A percentile compares a stretch with the other conserved stretches of the same genome.
These are phyloP conservation scores for Enteromius mattozi DNA, from an alignment of 2,797 vertebrate species.

Conservation along the genomic window DNA sequence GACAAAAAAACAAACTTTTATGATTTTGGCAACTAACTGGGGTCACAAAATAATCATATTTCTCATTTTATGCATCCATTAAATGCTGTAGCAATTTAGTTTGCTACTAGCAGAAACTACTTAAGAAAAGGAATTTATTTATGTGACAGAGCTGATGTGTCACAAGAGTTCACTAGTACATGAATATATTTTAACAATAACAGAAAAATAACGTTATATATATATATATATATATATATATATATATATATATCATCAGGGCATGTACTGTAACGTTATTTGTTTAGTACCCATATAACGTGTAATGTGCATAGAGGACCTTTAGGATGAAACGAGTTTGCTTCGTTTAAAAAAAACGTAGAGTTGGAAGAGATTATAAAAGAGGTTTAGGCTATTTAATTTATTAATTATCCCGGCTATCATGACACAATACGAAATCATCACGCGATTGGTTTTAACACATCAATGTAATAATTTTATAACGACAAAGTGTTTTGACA, in stretches of 20 bases:
- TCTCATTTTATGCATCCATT: neutral
- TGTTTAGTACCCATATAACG: neutral
- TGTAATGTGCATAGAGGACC: neutral
- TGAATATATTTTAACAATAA: neutral
- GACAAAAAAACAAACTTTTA: neutral
- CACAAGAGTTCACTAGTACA: too few relatives aligned
- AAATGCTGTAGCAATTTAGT: neutral
- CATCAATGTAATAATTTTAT: neutral
- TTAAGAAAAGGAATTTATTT: neutral
- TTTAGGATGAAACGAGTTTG: neutral
- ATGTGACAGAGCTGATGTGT: neutral
- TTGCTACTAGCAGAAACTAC: neutral
- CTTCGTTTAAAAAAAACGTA: neutral
- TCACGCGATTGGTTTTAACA: neutral
- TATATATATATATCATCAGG: too few relatives aligned
- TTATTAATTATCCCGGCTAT: neutral
- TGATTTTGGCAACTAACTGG: too few relatives aligned
- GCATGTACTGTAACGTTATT: neutral
- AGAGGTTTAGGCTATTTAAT: neutral
- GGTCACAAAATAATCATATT: neutral
- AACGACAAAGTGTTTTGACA: neutral
- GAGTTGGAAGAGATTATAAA: neutral
- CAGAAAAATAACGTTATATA: neutral
- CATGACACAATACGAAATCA: neutral
- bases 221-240: too few relatives aligned